A percentile compares a stretch with the other conserved stretches of the same genome.
phyloP scores from a whole-genome alignment of 2,113 vertebrate genomes.

The Percopsis transmontana region DNA sequence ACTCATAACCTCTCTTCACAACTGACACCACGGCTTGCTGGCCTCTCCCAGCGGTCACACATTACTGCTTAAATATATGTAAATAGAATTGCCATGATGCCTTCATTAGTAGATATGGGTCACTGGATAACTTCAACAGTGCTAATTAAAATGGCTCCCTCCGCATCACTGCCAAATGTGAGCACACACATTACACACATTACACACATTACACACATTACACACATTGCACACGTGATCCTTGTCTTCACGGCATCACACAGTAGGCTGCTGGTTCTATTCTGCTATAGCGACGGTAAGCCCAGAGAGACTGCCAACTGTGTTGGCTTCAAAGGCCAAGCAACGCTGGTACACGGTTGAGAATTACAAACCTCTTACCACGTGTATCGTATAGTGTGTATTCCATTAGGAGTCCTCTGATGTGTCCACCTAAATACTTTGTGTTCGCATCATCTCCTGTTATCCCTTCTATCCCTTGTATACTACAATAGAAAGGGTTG shows the following conservation, averaged over 20 bases:
- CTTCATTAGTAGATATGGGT: conserved; percentile 76
- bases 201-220: conserved; percentile 45
- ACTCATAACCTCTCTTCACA: conserved; percentile 21
- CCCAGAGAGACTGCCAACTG: conserved; percentile 8
- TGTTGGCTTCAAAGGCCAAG: conserved; percentile 21
- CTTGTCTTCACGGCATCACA: conserved; percentile 30
- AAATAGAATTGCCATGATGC: conserved; percentile 72
- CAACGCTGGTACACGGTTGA: conserved; percentile 23
- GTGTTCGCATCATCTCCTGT: neutral
- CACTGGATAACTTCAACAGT: conserved; percentile 69
- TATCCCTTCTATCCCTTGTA: neutral
- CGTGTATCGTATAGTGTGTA: conserved; percentile 16
- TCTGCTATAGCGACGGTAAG: conserved; percentile 24
- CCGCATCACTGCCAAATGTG: conserved; percentile 48
- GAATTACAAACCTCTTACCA: conserved; percentile 16
- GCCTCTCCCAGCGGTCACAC: conserved; percentile 66
- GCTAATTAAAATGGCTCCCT: conserved; percentile 68
- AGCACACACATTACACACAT: conserved; percentile 41
- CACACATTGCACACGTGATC: conserved; percentile 37
- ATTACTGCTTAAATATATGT: conserved; percentile 74
- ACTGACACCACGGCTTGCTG: conserved; percentile 46
- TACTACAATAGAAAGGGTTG: neutral
- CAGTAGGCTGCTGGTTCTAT: conserved; percentile 31
- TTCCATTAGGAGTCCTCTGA: conserved; percentile 6
- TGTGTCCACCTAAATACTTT: conserved; percentile 11